A percentile compares a stretch with the other conserved stretches of the same genome.
Evolutionary conservation across 2,888 invertebrate species (phyloP).

Genomic region (Dinocampus coccinellae): DNA sequence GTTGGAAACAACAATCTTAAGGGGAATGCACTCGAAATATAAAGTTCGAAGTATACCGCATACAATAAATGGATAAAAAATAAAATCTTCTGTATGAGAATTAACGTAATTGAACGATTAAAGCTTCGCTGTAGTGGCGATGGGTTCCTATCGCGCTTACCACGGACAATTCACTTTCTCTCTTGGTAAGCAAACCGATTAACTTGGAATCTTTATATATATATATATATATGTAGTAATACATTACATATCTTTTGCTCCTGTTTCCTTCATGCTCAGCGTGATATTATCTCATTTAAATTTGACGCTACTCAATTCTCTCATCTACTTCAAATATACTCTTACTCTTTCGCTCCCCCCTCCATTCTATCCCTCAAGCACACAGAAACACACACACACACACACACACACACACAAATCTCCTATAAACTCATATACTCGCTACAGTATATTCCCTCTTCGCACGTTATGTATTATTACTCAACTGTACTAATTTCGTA

Average conservation of each 20-base stretch:
- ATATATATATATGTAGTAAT: background rate
- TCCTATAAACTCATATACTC: no score
- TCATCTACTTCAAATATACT: background rate
- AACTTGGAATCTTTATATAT: constrained; percentile 19
- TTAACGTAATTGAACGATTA: constrained; percentile 33
- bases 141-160: background rate
- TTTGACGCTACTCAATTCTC: constrained; percentile 33
- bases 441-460: no score
- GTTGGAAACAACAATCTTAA: constrained; percentile 18
- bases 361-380: background rate
- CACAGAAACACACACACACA: background rate
- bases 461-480: no score
- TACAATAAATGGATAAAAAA: background rate
- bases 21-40: constrained; percentile 14
- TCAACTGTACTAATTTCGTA: constrained; percentile 33
- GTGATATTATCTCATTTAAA: constrained; percentile 37
- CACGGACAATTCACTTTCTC: background rate
- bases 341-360: background rate
- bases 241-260: constrained; percentile 17
- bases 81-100: constrained; percentile 16
- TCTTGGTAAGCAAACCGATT: constrained; percentile 12
- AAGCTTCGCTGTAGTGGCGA: constrained; percentile 1
- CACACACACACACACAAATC: background rate
- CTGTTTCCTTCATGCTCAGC: constrained; percentile 16
- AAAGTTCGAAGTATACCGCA: background rate